Evolutionary conservation across 92 coral and sea anemone genomes (phyloP).

Genomic region (Virgularia gustaviana): DNA sequence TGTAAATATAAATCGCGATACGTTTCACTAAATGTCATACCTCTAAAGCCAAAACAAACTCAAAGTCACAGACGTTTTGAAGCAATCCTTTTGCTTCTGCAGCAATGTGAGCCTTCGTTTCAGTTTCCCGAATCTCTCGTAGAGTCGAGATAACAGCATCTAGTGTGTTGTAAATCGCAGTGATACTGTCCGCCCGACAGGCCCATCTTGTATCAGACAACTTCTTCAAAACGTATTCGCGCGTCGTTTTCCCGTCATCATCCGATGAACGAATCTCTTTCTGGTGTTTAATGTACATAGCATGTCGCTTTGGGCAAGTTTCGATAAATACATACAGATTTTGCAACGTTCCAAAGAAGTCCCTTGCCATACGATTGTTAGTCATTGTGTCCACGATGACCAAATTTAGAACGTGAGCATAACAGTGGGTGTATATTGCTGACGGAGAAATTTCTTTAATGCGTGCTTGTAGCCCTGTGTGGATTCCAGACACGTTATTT

Average conservation of each 20-base stretch:
- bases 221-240: constrained; percentile 19
- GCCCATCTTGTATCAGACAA: constrained; percentile 33
- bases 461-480: constrained; percentile 38
- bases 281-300: constrained; percentile 12
- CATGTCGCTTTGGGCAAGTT: constrained; percentile 22
- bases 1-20: too few relatives aligned
- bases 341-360: constrained; percentile 23
- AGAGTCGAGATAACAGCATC: constrained; percentile 4
- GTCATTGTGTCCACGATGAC: constrained; percentile 28
- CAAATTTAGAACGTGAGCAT: constrained; percentile 46
- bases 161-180: neutral
- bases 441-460: constrained; percentile 42
- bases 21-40: too few relatives aligned
- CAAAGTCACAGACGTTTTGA: constrained; percentile 2
- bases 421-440: constrained; percentile 52
- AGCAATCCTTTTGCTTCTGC: constrained; percentile 22
- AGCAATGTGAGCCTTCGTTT: neutral
- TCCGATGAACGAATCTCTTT: neutral
- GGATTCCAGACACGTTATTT: constrained; percentile 49
- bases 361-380: constrained; percentile 6
- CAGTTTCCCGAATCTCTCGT: constrained; percentile 5
- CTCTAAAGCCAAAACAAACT: constrained; percentile 12
- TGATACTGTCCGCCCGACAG: constrained; percentile 12
- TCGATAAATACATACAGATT: constrained; percentile 13
- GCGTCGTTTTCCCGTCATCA: constrained; percentile 22